Percentiles rank a stretch among this genome's conserved stretches.
Evolutionary conservation across 2,113 vertebrate genomes (phyloP).

Genomic region (Scomber colias): DNA sequence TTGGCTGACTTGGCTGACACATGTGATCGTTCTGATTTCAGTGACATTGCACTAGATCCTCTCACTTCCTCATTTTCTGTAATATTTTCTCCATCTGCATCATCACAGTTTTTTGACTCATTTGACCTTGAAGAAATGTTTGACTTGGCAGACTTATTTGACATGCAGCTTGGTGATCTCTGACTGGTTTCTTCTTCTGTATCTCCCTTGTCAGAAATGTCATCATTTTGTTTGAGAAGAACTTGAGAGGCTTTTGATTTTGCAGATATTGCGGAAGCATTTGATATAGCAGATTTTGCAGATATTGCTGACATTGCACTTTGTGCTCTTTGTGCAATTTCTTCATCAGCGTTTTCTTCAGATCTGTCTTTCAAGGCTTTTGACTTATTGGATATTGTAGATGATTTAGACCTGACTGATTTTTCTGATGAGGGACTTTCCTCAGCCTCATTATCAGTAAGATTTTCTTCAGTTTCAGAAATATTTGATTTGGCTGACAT

Average conservation of each 20-base stretch:
- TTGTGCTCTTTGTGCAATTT: conserved; percentile 17
- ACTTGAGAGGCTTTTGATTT: conserved; percentile 48
- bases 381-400: conserved; percentile 49
- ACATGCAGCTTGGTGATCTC: conserved; percentile 46
- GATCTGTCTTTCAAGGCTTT: background rate
- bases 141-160: conserved; percentile 44
- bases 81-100: background rate
- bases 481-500: conserved; percentile 38
- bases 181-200: background rate
- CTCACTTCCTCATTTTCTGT: conserved; percentile 24
- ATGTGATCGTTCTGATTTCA: conserved; percentile 52
- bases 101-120: conserved; percentile 10
- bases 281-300: conserved; percentile 46
- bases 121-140: conserved; percentile 36
- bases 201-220: conserved; percentile 14
- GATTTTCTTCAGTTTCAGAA: background rate
- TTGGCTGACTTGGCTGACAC: conserved; percentile 56
- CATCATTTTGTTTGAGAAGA: background rate
- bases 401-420: conserved; percentile 47
- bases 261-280: conserved; percentile 16
- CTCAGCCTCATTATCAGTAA: conserved; percentile 7
- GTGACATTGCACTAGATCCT: conserved; percentile 50
- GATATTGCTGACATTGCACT: conserved; percentile 64
- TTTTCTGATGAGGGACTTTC: conserved; percentile 47
- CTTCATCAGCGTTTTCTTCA: conserved; percentile 7